Base-by-base conservation (phyloP, 2,113 vertebrate genomes). In the Nymphicus hollandicus region DNA sequence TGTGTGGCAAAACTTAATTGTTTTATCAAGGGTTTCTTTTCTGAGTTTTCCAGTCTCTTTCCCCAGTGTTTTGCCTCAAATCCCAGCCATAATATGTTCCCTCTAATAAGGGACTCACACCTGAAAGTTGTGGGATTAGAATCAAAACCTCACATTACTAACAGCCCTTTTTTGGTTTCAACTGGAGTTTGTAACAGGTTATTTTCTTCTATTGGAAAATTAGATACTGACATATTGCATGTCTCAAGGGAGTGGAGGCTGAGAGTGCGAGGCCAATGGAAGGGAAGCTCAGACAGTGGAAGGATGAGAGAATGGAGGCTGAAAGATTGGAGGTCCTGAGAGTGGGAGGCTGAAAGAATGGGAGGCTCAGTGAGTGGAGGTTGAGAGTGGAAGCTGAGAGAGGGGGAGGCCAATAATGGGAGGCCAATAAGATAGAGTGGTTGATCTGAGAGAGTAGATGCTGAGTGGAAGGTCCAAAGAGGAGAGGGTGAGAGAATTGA, bases 1-100 rank as follows among this genome's bases (percentile, higher is more conserved):
- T 46, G 58, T 1, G 19, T 88, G 37, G 77, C n/a, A 83, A 72
- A 77, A 86, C 95, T 73, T 93, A 96, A 91, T 96, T 95, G 93
- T 95, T 91, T 77, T 95, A 83, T 93, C 86, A 92, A 83, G 68
- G 56, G 5, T 7, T 49, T 77, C 90, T 61, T 56, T 8, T 4
- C 31, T 46, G 37, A 92, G 44, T 95, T 95, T 96, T 86, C 46
- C 64, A 73, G 3, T 76, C 64, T 72, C 53, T 88, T 96, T 86
- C 89, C 86, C 86, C 41, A 13, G 83, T 81, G 86, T 86, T 96
- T 94, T 91, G 41, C 35, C 78, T 81, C 74, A 95, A 79, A 87
- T 87, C 84, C 81, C 96, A 89, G 65, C 70, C 65, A 70, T 89
- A 96, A 84, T 94, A 81, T 83, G 25, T 92, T 92, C 6, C 3